Evolutionary conservation across 2,888 invertebrate species (phyloP).

Genomic region (Drosophila barbarae): DNA sequence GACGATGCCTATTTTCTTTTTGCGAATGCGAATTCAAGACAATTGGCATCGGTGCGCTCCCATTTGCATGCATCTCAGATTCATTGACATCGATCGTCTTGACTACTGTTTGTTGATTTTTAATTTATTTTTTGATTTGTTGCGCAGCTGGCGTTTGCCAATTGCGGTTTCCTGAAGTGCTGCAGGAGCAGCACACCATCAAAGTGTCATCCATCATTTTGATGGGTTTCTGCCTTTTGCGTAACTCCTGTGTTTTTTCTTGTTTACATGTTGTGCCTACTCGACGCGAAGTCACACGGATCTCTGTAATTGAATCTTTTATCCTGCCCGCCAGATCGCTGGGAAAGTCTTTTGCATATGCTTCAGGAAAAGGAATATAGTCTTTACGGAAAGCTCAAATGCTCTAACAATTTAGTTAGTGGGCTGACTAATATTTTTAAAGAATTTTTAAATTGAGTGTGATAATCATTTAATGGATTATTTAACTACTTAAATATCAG

Average conservation of each 20-base stretch:
- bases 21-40: slow-evolving; percentile 36
- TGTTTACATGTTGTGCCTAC: slow-evolving; percentile 65
- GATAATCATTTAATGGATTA: too few species aligned
- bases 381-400: background rate
- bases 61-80: slow-evolving; percentile 71
- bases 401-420: slow-evolving; percentile 3
- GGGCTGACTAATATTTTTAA: too few species aligned
- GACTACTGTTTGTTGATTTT: slow-evolving; percentile 75
- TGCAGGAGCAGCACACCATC: slow-evolving; percentile 63
- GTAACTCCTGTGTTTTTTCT: slow-evolving; percentile 35
- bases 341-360: slow-evolving; percentile 54
- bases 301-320: slow-evolving; percentile 70
- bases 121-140: slow-evolving; percentile 64
- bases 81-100: slow-evolving; percentile 67
- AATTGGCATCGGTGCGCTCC: slow-evolving; percentile 46
- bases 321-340: slow-evolving; percentile 61
- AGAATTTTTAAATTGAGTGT: background rate
- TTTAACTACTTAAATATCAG: too few species aligned
- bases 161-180: slow-evolving; percentile 66
- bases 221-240: slow-evolving; percentile 69
- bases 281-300: slow-evolving; percentile 39
- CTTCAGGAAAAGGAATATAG: background rate
- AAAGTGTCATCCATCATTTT: slow-evolving; percentile 77
- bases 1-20: slow-evolving; percentile 31
- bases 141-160: slow-evolving; percentile 41